phyloP scores from a whole-genome alignment of 2,113 vertebrate species.

The Mohoua ochrocephala region DNA sequence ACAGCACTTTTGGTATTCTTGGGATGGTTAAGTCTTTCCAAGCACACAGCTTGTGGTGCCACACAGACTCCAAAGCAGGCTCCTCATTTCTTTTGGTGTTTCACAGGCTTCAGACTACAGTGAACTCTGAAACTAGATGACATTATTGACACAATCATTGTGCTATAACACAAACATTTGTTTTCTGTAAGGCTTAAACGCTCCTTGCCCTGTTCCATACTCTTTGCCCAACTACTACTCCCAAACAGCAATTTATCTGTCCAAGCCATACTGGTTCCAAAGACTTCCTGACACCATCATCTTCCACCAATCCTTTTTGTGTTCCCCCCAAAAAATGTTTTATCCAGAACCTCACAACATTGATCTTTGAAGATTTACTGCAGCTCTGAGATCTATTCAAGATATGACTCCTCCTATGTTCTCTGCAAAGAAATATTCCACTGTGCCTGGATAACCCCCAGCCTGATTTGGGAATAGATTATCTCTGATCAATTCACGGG shows the following conservation, averaged over 20 bases:
- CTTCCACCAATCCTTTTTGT: background rate
- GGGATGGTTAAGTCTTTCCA: background rate
- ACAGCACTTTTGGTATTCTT: background rate
- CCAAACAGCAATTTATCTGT: background rate
- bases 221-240: background rate
- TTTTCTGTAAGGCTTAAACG: background rate
- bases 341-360: background rate
- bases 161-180: background rate
- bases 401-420: background rate
- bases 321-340: rapidly evolving
- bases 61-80: background rate
- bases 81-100: background rate
- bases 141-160: background rate
- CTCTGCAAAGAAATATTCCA: background rate
- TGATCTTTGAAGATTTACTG: background rate
- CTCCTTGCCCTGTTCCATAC: background rate
- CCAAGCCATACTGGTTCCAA: background rate
- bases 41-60: background rate
- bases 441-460: background rate
- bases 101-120: background rate
- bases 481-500: background rate
- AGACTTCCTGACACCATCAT: background rate
- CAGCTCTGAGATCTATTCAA: background rate
- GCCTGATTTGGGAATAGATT: background rate
- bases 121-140: background rate